Conservation (phyloP, 2,113 vertebrate genomes). For the Zeus faber region DNA sequence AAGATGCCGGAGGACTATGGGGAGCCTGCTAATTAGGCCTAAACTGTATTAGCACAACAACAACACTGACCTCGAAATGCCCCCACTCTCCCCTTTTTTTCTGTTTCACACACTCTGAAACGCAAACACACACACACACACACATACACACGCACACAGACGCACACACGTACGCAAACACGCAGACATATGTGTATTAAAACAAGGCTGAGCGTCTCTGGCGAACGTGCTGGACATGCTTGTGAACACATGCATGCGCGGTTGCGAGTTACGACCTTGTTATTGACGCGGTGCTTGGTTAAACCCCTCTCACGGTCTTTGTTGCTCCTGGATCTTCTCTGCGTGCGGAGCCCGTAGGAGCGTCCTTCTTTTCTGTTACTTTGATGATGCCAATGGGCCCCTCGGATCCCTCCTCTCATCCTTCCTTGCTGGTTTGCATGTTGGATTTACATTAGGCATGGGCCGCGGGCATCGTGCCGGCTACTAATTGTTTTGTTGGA, state of each 20-base stretch:
- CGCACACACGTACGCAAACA: neutral
- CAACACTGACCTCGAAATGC: conserved; percentile 44
- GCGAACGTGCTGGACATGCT: neutral
- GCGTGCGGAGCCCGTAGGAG: neutral
- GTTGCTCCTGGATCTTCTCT: neutral
- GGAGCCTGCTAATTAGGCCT: conserved; percentile 56
- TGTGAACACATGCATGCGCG: neutral
- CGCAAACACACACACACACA: neutral
- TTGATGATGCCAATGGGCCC: neutral
- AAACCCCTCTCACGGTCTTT: conserved; percentile 1
- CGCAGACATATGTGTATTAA: neutral
- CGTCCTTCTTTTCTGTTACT: neutral
- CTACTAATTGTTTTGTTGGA: no score
- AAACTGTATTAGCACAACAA: conserved; percentile 51
- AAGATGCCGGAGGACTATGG: conserved; percentile 40
- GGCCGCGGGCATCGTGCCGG: no score
- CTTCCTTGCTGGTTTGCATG: neutral
- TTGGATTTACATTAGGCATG: neutral
- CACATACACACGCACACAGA: neutral
- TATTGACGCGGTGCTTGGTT: neutral
- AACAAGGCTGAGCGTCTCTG: no score
- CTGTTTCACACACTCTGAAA: neutral
- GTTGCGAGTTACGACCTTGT: neutral
- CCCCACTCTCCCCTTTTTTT: neutral
- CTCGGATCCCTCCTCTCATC: neutral